phyloP scores from a whole-genome alignment of 2,888 invertebrate genomes.

The Sympetrum striolatum region DNA sequence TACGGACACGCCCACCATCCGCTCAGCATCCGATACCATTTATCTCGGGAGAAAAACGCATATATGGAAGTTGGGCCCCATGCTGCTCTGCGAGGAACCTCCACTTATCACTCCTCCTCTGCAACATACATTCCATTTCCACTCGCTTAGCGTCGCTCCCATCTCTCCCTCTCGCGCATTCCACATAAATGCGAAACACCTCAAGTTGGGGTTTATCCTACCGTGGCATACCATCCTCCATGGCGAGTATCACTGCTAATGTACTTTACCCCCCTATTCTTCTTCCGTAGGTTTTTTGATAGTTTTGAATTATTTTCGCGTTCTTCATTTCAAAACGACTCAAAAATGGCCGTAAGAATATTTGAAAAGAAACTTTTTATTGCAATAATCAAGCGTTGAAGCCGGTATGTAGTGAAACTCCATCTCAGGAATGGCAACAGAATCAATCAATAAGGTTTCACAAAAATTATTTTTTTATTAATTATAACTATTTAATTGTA shows the following conservation, averaged over 20 bases:
- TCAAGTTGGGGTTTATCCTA: background rate
- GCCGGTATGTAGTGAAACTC: too few relatives aligned
- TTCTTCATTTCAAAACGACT: background rate
- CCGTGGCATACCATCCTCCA: background rate
- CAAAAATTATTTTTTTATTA: too few relatives aligned
- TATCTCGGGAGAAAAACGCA: background rate
- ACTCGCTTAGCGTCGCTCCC: background rate
- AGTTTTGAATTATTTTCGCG: too few relatives aligned
- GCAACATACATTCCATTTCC: background rate
- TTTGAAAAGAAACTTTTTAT: too few relatives aligned
- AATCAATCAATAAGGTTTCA: too few relatives aligned
- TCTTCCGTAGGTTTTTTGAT: background rate
- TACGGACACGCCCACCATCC: slow-evolving; percentile 1
- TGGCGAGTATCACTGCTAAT: background rate
- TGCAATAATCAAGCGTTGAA: too few relatives aligned
- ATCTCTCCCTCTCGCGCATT: background rate
- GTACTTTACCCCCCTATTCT: background rate
- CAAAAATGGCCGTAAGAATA: too few relatives aligned
- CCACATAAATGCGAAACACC: too few relatives aligned
- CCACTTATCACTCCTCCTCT: background rate
- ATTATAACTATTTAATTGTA: too few relatives aligned
- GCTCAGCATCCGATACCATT: slow-evolving; percentile 4
- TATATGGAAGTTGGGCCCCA: slow-evolving; percentile 1
- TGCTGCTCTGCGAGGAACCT: background rate
- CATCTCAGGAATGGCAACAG: too few relatives aligned